A percentile compares a stretch with the other conserved stretches of the same genome.
phyloP scores from a whole-genome alignment of 2,888 invertebrate species.

The Melipona bicolor region DNA sequence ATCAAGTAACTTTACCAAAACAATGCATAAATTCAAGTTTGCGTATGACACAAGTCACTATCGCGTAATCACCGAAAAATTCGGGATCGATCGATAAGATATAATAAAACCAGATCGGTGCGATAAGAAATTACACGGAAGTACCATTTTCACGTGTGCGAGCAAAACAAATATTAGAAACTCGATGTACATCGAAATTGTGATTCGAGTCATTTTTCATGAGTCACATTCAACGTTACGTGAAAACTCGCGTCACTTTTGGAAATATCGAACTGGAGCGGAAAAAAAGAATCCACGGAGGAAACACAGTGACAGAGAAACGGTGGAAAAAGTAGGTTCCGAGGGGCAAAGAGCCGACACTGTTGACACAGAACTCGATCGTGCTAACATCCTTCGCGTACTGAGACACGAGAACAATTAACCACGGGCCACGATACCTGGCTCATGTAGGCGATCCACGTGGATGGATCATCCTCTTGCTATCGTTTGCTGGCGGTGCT shows the following conservation, averaged over 20 bases:
- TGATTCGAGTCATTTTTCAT: background rate
- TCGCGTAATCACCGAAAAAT: background rate
- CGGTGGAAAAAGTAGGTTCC: background rate
- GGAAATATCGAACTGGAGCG: background rate
- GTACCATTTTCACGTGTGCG: background rate
- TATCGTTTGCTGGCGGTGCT: slow-evolving; percentile 45
- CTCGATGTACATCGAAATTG: background rate
- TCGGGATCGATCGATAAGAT: background rate
- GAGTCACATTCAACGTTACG: background rate
- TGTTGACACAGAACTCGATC: slow-evolving; percentile 28
- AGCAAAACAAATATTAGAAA: no score
- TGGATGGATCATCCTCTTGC: slow-evolving; percentile 51
- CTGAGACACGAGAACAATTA: slow-evolving; percentile 64
- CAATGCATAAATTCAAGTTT: background rate
- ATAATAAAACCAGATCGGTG: background rate
- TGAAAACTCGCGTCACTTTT: background rate
- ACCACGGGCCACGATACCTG: slow-evolving; percentile 63
- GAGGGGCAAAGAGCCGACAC: background rate
- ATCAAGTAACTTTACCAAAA: background rate
- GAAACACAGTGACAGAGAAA: background rate
- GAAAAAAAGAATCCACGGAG: background rate
- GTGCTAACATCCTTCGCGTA: slow-evolving; percentile 62
- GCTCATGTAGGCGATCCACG: slow-evolving; percentile 70
- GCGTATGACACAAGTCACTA: background rate
- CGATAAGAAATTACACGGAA: background rate